These are phyloP conservation scores for Thera obeliscata DNA, from an alignment of 2,888 invertebrate species.

Conservation along the genomic window DNA sequence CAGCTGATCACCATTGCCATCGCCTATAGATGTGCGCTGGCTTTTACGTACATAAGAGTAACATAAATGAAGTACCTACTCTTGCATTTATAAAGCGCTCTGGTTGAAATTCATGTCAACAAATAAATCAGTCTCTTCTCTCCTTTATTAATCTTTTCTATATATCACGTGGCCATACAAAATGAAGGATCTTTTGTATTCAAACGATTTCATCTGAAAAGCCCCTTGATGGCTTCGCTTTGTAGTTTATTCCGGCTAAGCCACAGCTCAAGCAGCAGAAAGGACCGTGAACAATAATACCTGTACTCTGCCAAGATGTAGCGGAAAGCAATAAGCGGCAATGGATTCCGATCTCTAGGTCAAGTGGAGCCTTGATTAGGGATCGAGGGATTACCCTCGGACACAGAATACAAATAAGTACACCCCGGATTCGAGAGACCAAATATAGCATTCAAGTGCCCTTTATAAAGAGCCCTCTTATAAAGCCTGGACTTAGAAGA, in stretches of 20 bases:
- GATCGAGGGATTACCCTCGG: conserved; percentile 42
- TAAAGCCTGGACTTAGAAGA: conserved; percentile 33
- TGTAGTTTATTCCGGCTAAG: conserved; percentile 28
- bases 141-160: not conserved
- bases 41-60: too few relatives aligned
- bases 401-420: too few relatives aligned
- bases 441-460: conserved; percentile 40
- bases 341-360: conserved; percentile 40
- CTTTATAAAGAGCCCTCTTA: conserved; percentile 37
- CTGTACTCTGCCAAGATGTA: conserved; percentile 29
- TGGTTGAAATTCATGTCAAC: not conserved
- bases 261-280: conserved; percentile 18
- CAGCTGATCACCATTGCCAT: too few relatives aligned
- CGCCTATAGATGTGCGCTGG: too few relatives aligned
- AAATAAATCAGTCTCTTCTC: not conserved
- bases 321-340: conserved; percentile 40
- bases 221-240: conserved; percentile 24
- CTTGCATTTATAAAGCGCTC: not conserved
- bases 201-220: conserved; percentile 25
- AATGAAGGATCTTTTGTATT: conserved; percentile 17
- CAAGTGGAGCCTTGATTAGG: conserved; percentile 44
- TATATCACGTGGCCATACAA: conserved; percentile 1
- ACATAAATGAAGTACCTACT: too few relatives aligned
- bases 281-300: conserved; percentile 25
- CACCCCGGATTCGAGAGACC: conserved; percentile 31